Conservation (phyloP, 2,797 vertebrate genomes). For the Pelobates cultripes region DNA sequence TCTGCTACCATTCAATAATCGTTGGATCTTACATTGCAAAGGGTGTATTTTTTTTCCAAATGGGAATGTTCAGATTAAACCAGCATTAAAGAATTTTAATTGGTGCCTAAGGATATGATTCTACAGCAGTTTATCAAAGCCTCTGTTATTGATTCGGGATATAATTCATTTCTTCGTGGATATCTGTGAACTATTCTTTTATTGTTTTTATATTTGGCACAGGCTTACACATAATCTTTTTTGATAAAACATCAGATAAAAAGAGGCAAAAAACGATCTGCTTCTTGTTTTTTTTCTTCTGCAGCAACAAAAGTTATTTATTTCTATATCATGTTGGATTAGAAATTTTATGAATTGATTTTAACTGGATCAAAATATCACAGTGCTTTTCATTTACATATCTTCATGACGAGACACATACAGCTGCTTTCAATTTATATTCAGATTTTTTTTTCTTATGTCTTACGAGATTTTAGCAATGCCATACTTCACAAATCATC, state of each 20-base stretch:
- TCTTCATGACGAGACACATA: slow-evolving; percentile 30
- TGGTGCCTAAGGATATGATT: slow-evolving; percentile 39
- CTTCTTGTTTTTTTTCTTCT: slow-evolving; percentile 19
- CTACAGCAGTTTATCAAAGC: slow-evolving; percentile 52
- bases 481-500: slow-evolving; percentile 33
- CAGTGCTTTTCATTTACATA: slow-evolving; percentile 43
- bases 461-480: slow-evolving; percentile 25
- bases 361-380: slow-evolving; percentile 28
- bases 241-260: slow-evolving; percentile 51
- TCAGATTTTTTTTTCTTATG: slow-evolving; percentile 42
- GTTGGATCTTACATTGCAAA: slow-evolving; percentile 11
- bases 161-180: slow-evolving; percentile 51
- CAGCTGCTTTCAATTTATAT: slow-evolving; percentile 40
- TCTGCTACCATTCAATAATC: slow-evolving; percentile 20
- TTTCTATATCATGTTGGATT: slow-evolving; percentile 43
- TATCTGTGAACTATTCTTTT: slow-evolving; percentile 50
- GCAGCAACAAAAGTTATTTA: slow-evolving; percentile 10
- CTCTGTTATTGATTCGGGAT: slow-evolving; percentile 46
- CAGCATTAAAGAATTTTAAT: slow-evolving; percentile 50
- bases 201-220: slow-evolving; percentile 45
- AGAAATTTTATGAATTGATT: slow-evolving; percentile 50
- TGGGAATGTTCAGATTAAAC: slow-evolving; percentile 50
- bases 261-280: too few relatives aligned
- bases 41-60: slow-evolving; percentile 13
- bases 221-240: slow-evolving; percentile 50